Evolutionary conservation across 1,140 invertebrate species (phyloP).

Genomic region (Schmidtea mediterranea): DNA sequence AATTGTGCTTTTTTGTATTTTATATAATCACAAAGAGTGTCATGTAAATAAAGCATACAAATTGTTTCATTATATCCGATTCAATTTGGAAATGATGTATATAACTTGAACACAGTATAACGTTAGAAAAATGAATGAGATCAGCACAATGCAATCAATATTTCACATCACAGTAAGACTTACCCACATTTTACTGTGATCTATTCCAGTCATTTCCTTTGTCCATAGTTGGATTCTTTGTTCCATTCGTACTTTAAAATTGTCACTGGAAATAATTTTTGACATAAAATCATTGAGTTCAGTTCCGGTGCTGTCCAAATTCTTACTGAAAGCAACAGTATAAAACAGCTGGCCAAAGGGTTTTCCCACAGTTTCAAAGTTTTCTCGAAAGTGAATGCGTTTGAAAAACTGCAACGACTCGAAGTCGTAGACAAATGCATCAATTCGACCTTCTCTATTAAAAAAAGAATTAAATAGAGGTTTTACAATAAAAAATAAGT

Average conservation of each 20-base stretch:
- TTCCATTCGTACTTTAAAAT: not conserved
- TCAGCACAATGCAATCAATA: too few species aligned
- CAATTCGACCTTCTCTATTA: not conserved
- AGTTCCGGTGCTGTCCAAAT: not conserved
- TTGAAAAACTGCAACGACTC: not conserved
- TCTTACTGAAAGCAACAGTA: not conserved
- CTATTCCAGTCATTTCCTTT: not conserved
- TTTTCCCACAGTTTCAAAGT: not conserved
- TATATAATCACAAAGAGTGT: too few species aligned
- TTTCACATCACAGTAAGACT: too few species aligned
- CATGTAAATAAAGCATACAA: too few species aligned
- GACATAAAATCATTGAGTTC: not conserved
- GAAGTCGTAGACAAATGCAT: not conserved
- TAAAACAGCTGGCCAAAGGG: not conserved
- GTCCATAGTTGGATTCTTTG: constrained; percentile 1
- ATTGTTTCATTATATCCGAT: too few species aligned
- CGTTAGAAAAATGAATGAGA: too few species aligned
- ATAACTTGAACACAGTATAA: too few species aligned
- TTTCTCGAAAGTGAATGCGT: not conserved
- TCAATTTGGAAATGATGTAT: too few species aligned
- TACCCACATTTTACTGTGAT: not conserved
- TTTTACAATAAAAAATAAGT: too few species aligned
- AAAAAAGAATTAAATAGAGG: not conserved
- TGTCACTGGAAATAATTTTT: not conserved
- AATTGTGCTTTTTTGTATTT: too few species aligned